These are phyloP conservation scores for Bergia sp. DNA, from an alignment of 92 coral and sea anemone genomes.

Conservation along the genomic window DNA sequence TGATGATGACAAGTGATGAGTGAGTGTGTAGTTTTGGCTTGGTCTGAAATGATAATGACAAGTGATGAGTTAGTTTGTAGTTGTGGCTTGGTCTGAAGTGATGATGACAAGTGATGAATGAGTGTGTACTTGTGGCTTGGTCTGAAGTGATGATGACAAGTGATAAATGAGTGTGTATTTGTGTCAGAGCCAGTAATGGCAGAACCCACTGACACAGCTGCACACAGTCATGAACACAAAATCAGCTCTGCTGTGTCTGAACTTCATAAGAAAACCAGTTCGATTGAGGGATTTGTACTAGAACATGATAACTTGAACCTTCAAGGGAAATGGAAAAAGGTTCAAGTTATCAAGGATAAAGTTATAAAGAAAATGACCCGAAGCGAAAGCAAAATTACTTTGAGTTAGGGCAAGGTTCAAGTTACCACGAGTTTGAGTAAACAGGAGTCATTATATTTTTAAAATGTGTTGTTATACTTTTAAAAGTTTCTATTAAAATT, in stretches of 20 bases:
- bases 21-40: neutral
- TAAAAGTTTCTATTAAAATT: too few species aligned
- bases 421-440: too few species aligned
- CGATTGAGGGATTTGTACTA: too few species aligned
- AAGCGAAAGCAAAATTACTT: too few species aligned
- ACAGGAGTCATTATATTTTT: too few species aligned
- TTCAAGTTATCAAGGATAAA: too few species aligned
- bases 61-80: neutral
- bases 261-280: slow-evolving; percentile 14
- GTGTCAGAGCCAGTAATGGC: slow-evolving; percentile 97
- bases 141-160: slow-evolving; percentile 70
- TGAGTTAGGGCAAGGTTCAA: too few species aligned
- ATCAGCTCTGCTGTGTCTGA: slow-evolving; percentile 84
- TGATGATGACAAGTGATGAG: slow-evolving; percentile 65
- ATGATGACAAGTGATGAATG: neutral
- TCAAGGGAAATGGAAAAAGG: too few species aligned
- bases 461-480: too few species aligned
- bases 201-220: slow-evolving; percentile 92
- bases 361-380: too few species aligned
- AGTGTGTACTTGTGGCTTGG: neutral
- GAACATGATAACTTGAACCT: too few species aligned
- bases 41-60: neutral
- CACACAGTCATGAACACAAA: slow-evolving; percentile 60
- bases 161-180: slow-evolving; percentile 68
- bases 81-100: neutral